Conservation (phyloP, 1,140 invertebrate species). For the Drosophila melanogaster region Release_6_plus_ISO1_MT NT_033779.5:15883501-15884000, state of each 20-base stretch:
- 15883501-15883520: too few species aligned
- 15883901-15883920: conserved; percentile 10
- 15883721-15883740: too few species aligned
- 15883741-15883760: not conserved
- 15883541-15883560: too few species aligned
- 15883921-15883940: conserved; percentile 29
- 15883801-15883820: not conserved
- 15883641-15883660: too few species aligned
- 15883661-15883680: too few species aligned
- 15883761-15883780: not conserved
- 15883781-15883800: not conserved
- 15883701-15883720: too few species aligned
- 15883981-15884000: conserved; percentile 69
- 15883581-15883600: too few species aligned
- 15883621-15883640: too few species aligned
- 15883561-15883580: too few species aligned
- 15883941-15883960: conserved; percentile 15
- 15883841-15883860: conserved; percentile 10
- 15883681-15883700: too few species aligned
- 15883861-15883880: conserved; percentile 4
- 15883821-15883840: not conserved
- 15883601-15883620: too few species aligned
- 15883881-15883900: conserved; percentile 13
- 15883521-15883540: too few species aligned
- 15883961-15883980: conserved; percentile 32